Base-by-base conservation (phyloP, 2,888 invertebrate genomes). In the Bimastos eiseni region DNA sequence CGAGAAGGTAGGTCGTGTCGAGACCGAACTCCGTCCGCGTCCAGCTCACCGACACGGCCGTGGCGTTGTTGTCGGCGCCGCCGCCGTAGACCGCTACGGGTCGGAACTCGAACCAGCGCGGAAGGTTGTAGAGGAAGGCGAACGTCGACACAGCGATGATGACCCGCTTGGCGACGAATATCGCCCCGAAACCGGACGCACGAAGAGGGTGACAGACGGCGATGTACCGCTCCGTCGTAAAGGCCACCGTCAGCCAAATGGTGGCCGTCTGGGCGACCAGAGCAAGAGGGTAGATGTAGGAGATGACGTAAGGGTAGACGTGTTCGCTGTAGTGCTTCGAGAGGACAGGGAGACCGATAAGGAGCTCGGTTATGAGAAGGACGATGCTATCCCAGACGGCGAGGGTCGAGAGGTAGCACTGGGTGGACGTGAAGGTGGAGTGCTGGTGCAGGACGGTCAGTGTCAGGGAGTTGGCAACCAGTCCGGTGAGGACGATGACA, bases 221-320 rank as follows among this genome's bases (percentile, higher is more conserved):
- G 92, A 98, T 98, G 96, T 98, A 99, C 90, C 99, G 96, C 95
- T 98, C 98, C 93, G 98, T 96, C 2, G 96, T 96, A 92, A 96
- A 96, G 13, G 96, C 96, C 89, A 96, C 95, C 1, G 96, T 96
- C 94, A 99, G 96, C 96, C 98, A 99, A 91, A 98, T 98, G 90
- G 98, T 98, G 92, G 98, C 97, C 92, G 98, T 98, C 95, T 99
- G 98, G 90, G 97, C 97, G 37, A 97, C 97, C 95, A 97, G 96
- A 17, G 97, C 98, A 84, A 98, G 95, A 34, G 98, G 98, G 92
- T 95, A 95, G 11, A 94, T 92, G 92, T 93, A 94, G 21, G 93
- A 94, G 5, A 94, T 94, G 21, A 95, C 92, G 91, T 94, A 94
- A 13, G 95, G 94, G 89, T 93, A 93, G 0, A 93, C 92, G 15